Conservation (phyloP, 1,140 invertebrate species). For the Drosophila kurseongensis region DNA sequence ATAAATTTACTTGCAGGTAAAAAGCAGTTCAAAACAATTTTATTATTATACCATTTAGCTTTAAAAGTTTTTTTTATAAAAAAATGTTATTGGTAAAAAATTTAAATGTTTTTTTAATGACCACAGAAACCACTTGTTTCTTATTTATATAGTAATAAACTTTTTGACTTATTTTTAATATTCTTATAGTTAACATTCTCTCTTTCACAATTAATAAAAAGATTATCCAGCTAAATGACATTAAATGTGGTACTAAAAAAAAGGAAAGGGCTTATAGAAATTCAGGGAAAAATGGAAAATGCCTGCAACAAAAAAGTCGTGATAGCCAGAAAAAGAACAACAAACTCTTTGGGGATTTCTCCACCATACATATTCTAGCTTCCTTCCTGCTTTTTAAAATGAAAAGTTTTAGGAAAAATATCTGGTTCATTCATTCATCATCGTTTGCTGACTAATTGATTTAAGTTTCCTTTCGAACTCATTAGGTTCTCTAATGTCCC, state of each 20-base stretch:
- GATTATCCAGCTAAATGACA: constrained; percentile 10
- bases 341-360: constrained; percentile 15
- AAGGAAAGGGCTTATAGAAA: background rate
- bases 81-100: background rate
- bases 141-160: background rate
- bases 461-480: constrained; percentile 43
- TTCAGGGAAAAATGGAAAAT: constrained; percentile 37
- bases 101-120: no score
- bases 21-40: no score
- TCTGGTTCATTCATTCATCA: constrained; percentile 43
- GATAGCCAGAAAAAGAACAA: constrained; percentile 39
- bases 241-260: constrained; percentile 5
- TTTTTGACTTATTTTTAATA: background rate
- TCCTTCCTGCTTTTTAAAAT: constrained; percentile 45
- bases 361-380: constrained; percentile 5
- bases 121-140: no score
- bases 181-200: background rate
- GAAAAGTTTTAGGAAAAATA: constrained; percentile 31
- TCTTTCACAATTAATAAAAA: background rate
- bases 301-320: constrained; percentile 21
- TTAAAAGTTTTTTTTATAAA: no score
- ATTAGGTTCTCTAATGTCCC: constrained; percentile 49
- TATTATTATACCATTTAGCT: no score
- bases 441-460: constrained; percentile 54
- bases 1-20: no score